Evolutionary conservation across 92 coral and sea anemone genomes (phyloP).

Genomic region (Blastomussa wellsi): DNA sequence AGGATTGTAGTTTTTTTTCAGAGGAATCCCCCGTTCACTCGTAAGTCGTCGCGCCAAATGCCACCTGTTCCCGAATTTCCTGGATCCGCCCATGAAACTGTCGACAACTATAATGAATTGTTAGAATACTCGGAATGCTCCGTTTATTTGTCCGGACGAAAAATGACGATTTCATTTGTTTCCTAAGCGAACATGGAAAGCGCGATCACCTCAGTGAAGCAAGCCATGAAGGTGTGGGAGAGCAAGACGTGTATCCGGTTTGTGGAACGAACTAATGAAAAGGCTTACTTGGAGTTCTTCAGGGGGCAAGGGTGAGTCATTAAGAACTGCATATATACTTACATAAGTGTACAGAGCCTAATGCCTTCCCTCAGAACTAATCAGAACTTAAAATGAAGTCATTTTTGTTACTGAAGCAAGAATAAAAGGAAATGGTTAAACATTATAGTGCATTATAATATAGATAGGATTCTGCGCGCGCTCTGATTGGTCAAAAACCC

Average conservation of each 20-base stretch:
- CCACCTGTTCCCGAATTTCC: too few relatives aligned
- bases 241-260: conserved; percentile 74
- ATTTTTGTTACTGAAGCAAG: neutral
- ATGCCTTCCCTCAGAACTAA: neutral
- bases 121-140: too few relatives aligned
- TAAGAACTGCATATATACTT: neutral
- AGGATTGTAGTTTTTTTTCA: too few relatives aligned
- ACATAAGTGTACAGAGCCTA: neutral
- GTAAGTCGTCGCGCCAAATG: too few relatives aligned
- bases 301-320: conserved; percentile 67
- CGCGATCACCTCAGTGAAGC: conserved; percentile 51
- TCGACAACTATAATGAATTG: too few relatives aligned
- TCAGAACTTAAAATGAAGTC: neutral
- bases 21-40: too few relatives aligned
- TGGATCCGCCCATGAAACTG: too few relatives aligned
- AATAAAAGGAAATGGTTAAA: too few relatives aligned
- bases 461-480: too few relatives aligned
- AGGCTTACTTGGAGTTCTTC: conserved; percentile 65
- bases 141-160: neutral
- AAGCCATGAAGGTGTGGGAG: conserved; percentile 79
- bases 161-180: neutral
- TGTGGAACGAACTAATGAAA: conserved; percentile 63
- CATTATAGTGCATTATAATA: too few relatives aligned
- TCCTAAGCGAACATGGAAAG: conserved; percentile 65
- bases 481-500: too few relatives aligned